A percentile compares a stretch with the other conserved stretches of the same genome.
These are phyloP conservation scores for Pteruthius melanotis DNA, from an alignment of 2,113 vertebrate species.

Conservation along the genomic window DNA sequence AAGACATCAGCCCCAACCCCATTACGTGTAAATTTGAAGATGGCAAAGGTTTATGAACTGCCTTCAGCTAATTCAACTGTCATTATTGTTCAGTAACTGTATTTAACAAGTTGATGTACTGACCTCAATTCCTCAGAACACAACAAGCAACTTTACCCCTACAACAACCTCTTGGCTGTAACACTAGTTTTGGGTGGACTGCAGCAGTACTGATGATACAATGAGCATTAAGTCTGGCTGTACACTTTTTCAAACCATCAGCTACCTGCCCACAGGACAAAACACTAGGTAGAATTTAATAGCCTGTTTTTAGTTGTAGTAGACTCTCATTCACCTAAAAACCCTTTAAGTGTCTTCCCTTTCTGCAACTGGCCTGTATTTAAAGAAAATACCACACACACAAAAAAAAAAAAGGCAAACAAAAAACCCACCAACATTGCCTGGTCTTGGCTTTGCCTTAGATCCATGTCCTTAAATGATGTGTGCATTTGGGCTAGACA, in stretches of 20 bases:
- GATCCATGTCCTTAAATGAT: not conserved
- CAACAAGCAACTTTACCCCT: too few relatives aligned
- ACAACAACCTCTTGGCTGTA: not conserved
- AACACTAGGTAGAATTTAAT: not conserved
- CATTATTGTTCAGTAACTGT: not conserved
- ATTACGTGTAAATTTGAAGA: not conserved
- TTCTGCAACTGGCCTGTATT: not conserved
- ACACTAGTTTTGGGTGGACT: not conserved
- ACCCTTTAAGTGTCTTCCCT: not conserved
- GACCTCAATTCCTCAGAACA: not conserved
- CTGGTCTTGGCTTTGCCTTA: not conserved
- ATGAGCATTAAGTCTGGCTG: rapidly evolving
- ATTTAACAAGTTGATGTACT: rapidly evolving
- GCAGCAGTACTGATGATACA: rapidly evolving
- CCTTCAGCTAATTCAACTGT: not conserved
- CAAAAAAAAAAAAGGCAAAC: not conserved
- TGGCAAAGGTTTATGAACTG: not conserved
- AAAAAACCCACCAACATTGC: not conserved
- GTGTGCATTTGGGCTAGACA: too few relatives aligned
- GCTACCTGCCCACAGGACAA: not conserved
- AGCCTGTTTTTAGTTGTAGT: rapidly evolving
- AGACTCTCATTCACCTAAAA: not conserved
- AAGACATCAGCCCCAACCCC: not conserved
- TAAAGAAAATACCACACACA: not conserved
- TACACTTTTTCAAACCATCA: not conserved